Evolutionary conservation across 2,888 invertebrate species (phyloP), one percentile per base, ranked within the genome.

Genomic region (Napeogenes sylphis): DNA sequence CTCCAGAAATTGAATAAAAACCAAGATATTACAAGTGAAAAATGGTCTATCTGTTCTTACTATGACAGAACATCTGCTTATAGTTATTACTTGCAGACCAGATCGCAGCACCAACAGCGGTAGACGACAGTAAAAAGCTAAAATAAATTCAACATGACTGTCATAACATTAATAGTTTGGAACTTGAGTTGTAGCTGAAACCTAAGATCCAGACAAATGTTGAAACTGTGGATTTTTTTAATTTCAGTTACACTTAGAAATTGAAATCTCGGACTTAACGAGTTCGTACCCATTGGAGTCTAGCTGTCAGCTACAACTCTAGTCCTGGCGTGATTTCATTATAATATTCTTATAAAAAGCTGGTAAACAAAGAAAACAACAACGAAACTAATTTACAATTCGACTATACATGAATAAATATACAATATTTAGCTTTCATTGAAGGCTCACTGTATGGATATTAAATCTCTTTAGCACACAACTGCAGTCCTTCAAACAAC

Each of bases 341-440:
- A 13, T 58, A 56, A 56, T 32, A 64, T 58, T 55, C 14, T 30
- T 57, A 47, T 32, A 47, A 61, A 67, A 67, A 65, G 58, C 54
- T 46, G 47, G 38, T 55, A 58, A 59, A 61, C 55, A 67, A 62
- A 65, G 30, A 56, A 65, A 69, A 65, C 58, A 66, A 69, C 64
- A 65, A 68, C 66, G 62, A 62, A 67, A 61, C 51, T 65, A 67
- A 65, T 65, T 63, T 68, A 68, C 66, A 68, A 64, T 47, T 65
- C 56, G 58, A 51, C 64, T 65, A 66, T 68, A 61, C 63, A 62
- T 35, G 58, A 61, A 55, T 61, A 56, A 61, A 66, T 68, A 51
- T 66, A 68, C 67, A 68, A 59, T 42, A 42, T 45, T 55, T 56
- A 45, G 60, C 64, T 64, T 66, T 53, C 10, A 51, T 14, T 53